A percentile compares a stretch with the other conserved stretches of the same genome.
phyloP scores from a whole-genome alignment of 2,888 invertebrate genomes.

The Belgica antarctica region DNA sequence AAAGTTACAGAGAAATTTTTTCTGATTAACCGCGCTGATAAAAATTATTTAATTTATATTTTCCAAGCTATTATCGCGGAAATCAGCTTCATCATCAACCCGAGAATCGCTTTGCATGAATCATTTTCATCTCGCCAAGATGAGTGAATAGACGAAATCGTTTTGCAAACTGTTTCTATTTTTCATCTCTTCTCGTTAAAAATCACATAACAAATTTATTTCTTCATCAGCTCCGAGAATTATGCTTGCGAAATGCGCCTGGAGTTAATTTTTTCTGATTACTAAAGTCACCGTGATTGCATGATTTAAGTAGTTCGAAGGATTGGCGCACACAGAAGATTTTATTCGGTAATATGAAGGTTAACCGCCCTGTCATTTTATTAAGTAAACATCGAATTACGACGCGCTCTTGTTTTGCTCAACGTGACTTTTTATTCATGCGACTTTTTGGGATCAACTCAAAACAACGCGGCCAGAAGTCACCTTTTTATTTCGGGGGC shows the following conservation, averaged over 20 bases:
- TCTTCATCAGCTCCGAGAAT: constrained; percentile 3
- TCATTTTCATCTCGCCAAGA: not conserved
- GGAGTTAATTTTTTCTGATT: constrained; percentile 25
- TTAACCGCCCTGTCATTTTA: not conserved
- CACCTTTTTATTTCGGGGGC: no score
- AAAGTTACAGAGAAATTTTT: no score
- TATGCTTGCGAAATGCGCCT: no score
- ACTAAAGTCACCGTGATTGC: constrained; percentile 32
- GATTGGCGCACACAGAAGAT: constrained; percentile 39
- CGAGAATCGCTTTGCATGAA: constrained; percentile 11
- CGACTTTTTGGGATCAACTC: no score
- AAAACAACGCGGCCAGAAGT: no score
- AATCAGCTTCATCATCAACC: not conserved
- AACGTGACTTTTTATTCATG: not conserved
- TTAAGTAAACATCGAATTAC: not conserved
- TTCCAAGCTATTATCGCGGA: no score
- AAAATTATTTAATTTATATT: no score
- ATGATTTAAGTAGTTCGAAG: constrained; percentile 17
- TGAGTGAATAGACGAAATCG: not conserved
- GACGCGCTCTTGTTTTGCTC: not conserved
- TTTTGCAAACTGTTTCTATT: not conserved
- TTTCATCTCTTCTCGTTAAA: not conserved
- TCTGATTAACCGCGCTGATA: no score
- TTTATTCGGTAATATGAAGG: constrained; percentile 38
- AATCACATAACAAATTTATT: not conserved